A percentile compares a stretch with the other conserved stretches of the same genome.
phyloP scores from a whole-genome alignment of 2,113 vertebrate species.

The Hipposideros armiger region DNA sequence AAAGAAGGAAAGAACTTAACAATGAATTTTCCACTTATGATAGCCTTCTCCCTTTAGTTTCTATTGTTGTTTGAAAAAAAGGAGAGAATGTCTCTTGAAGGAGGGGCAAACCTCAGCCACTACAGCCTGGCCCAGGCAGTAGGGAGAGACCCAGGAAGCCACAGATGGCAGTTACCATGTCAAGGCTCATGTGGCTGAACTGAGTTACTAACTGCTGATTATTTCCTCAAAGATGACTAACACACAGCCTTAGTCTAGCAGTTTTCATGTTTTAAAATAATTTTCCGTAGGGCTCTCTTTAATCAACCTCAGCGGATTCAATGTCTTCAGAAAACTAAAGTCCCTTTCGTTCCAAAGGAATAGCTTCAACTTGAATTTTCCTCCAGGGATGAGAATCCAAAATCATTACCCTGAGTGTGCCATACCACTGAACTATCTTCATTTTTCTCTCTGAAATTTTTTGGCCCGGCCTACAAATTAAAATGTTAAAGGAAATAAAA shows the following conservation, averaged over 20 bases:
- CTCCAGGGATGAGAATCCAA: neutral
- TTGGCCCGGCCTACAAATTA: neutral
- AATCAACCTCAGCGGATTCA: neutral
- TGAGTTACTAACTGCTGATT: neutral
- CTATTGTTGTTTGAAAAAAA: neutral
- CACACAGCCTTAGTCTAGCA: neutral
- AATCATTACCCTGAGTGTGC: neutral
- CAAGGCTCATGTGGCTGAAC: neutral
- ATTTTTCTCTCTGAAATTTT: neutral
- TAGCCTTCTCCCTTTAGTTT: neutral
- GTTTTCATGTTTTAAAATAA: conserved; percentile 25
- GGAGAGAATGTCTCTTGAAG: neutral
- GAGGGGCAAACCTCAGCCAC: neutral
- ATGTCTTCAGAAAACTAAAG: conserved; percentile 2
- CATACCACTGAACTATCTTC: neutral
- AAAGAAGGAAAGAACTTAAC: neutral
- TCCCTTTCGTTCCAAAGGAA: conserved; percentile 8
- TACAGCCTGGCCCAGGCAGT: no score
- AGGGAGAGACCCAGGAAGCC: neutral
- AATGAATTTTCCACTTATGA: neutral
- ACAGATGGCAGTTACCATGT: neutral
- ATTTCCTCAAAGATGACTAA: neutral
- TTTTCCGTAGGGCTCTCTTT: neutral
- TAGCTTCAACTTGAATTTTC: neutral
- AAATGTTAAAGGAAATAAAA: conserved; percentile 40